Evolutionary conservation across 2,888 invertebrate genomes (phyloP), one percentile per base, ranked within the genome.

Genomic region (Euplexia lucipara): DNA sequence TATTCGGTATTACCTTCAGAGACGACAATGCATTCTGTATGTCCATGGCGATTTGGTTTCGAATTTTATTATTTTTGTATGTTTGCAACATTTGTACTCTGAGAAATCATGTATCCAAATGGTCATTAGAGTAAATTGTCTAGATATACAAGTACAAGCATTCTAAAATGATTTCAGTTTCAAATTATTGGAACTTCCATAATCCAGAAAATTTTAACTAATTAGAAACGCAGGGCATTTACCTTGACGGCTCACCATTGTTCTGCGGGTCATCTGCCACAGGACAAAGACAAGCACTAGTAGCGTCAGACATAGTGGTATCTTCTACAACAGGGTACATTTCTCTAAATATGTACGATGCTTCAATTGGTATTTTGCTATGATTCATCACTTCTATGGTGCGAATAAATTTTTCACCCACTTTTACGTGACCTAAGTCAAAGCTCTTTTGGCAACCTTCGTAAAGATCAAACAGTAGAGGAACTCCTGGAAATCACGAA

Each of bases 371-470:
- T 42, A 95, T 94, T 78, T 95, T 92, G 62, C 96, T 96, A 62
- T 95, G 93, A 79, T 97, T 97, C 81, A 96, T 90, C n/a, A 97
- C 95, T 69, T 95, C 93, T 54, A 97, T 93, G 59, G 93, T 93
- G 57, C 95, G 95, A 16, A 93, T 88, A 16, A 93, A 91, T 41
- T 90, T 92, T 67, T 96, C 94, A 0, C 96, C 96, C 0, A 96
- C 90, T 86, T 89, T 93, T 0, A 95, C 93, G 10, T 92, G 90
- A 10, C 95, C 95, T 45, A 95, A 81, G 68, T 93, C 89, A 57
- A 94, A 94, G 77, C 89, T 92, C 67, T 94, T 95, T 85, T 95
- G 94, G 66, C 95, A 95, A 6, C 95, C 95, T 81, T 95, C 95
- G 62, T 92, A 95, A 9, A 95, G 87, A 78, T 95, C 95, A 63